Evolutionary conservation across 2,888 invertebrate genomes (phyloP), one percentile per base, ranked within the genome.

Genomic region (Dichetophora obliterata): DNA sequence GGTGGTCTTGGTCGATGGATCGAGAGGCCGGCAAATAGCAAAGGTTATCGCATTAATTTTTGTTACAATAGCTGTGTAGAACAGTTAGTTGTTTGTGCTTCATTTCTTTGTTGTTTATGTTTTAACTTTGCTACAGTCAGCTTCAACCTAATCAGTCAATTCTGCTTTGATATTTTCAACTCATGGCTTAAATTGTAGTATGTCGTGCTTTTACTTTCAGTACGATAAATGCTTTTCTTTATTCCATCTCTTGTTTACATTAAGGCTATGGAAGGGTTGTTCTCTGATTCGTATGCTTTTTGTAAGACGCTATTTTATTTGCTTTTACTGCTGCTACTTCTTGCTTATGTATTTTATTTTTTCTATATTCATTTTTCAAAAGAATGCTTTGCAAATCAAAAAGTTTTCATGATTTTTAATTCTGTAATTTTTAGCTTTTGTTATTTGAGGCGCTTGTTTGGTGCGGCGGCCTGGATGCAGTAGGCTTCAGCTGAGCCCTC

Each of bases 401-500:
- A 61, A 52, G 31, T 66, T 31, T 66, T 50, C 8, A 22, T 54
- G 54, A 54, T 66, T 74, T 65, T 74, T 74, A 66, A 74, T 65
- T 74, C 57, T 19, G 74, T 66, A 65, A 74, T 66, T 65, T 74
- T 66, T 66, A 66, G 66, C 66, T 66, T 63, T 66, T 54, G 34
- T 16, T 27, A 24, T 65, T 1, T 54, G 19, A 9, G 54, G 22
- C 66, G 48, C 43, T 61, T 27, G 34, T 22, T 68, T 69, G 59
- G 61, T 70, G 75, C 34, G 24, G 63, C 8, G 52, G 37, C n/a
- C n/a, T n/a, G n/a, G 50, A 14, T 34, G 34, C 54, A 52, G 19
- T 22, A 37, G 65, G 52, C 59, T 19, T 61, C 52, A 75, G 61
- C 59, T 70, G 68, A 43, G 31, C 52, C 22, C 52, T 2, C 43